Percentiles rank a stretch among this genome's conserved stretches.
Conservation (phyloP, 2,888 invertebrate species). For the Ferdinandea cuprea region DNA sequence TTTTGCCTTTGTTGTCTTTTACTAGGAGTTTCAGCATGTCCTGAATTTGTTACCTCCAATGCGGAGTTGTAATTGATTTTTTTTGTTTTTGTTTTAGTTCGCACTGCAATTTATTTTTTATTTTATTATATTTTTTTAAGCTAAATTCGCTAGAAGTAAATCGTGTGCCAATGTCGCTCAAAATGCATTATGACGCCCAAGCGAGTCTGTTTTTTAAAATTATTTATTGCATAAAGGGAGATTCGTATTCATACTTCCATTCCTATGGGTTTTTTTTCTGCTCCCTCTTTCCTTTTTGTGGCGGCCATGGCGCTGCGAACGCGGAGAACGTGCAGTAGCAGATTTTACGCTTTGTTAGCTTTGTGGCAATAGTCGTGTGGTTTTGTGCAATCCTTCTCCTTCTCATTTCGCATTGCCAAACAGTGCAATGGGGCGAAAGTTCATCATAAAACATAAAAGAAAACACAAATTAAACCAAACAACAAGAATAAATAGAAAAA, state of each 20-base stretch:
- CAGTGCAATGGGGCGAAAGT: slow-evolving; percentile 68
- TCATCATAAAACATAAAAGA: slow-evolving; percentile 28
- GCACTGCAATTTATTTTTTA: background rate
- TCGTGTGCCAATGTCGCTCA: slow-evolving; percentile 32
- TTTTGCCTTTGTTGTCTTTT: slow-evolving; percentile 2
- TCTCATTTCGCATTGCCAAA: slow-evolving; percentile 11
- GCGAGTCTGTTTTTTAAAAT: too few species aligned
- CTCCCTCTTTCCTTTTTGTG: background rate
- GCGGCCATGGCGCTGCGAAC: too few species aligned
- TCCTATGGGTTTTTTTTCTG: slow-evolving; percentile 1
- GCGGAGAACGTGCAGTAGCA: slow-evolving; percentile 5
- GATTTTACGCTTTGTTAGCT: slow-evolving; percentile 40
- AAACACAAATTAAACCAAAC: slow-evolving; percentile 36
- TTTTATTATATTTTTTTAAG: background rate
- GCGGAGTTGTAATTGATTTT: slow-evolving; percentile 33
- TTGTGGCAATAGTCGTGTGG: slow-evolving; percentile 40
- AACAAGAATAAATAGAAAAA: slow-evolving; percentile 13
- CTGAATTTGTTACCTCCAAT: slow-evolving; percentile 6
- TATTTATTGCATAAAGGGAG: slow-evolving; percentile 17
- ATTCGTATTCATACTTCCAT: background rate
- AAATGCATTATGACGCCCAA: background rate
- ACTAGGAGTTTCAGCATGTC: background rate
- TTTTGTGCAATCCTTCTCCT: slow-evolving; percentile 21
- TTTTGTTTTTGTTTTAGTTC: background rate
- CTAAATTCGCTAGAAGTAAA: background rate